Evolutionary conservation across 2,888 invertebrate genomes (phyloP).

Genomic region (Trachelus tabidus): DNA sequence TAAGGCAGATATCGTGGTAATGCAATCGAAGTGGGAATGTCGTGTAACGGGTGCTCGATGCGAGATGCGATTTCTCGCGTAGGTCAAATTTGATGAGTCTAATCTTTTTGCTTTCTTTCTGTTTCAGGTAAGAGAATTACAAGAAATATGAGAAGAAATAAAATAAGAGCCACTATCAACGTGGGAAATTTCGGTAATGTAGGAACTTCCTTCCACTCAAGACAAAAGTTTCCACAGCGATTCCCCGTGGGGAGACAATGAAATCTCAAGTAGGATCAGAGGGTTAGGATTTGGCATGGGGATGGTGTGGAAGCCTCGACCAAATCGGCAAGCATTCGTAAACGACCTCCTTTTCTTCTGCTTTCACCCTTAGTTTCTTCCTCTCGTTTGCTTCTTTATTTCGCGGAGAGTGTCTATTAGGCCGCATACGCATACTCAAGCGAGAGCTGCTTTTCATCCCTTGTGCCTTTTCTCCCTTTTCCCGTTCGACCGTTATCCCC

Average conservation of each 20-base stretch:
- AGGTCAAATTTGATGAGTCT: not conserved
- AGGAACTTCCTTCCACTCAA: not conserved
- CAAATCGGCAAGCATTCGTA: constrained; percentile 20
- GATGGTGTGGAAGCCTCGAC: constrained; percentile 28
- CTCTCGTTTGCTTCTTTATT: constrained; percentile 31
- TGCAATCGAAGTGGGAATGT: not conserved
- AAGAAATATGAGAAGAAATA: not conserved
- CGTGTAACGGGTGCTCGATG: not conserved
- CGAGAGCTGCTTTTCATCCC: constrained; percentile 33
- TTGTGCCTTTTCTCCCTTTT: constrained; percentile 24
- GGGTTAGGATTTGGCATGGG: constrained; percentile 33
- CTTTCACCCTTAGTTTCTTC: constrained; percentile 5
- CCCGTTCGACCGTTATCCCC: constrained; percentile 27
- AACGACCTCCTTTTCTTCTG: constrained; percentile 29
- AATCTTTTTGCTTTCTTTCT: constrained; percentile 21
- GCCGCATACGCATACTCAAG: constrained; percentile 28
- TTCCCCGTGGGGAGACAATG: constrained; percentile 37
- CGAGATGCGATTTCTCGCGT: not conserved
- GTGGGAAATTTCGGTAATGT: not conserved
- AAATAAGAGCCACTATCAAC: not conserved
- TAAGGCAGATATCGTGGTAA: no score
- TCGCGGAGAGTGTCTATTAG: constrained; percentile 33
- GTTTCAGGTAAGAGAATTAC: constrained; percentile 41
- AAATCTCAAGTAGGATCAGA: constrained; percentile 42
- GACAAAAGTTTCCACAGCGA: constrained; percentile 4